phyloP scores from a whole-genome alignment of 2,113 vertebrate species.

The Callocephalon fimbriatum region DNA sequence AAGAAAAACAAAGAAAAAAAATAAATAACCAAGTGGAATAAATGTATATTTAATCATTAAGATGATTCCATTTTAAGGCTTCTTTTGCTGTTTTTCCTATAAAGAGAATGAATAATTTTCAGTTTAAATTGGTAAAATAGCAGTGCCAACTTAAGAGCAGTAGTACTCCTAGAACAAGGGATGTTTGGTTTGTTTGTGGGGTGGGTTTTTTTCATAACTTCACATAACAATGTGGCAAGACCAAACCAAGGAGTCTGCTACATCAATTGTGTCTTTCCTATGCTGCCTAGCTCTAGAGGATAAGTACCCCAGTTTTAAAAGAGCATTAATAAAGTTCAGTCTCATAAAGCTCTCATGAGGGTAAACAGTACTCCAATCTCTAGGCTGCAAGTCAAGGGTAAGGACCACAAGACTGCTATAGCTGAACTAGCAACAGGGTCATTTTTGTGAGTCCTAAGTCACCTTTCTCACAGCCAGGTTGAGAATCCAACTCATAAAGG shows the following conservation, averaged over 20 bases:
- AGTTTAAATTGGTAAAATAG: not conserved
- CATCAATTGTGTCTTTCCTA: not conserved
- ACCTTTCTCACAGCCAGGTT: not conserved
- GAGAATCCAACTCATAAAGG: not conserved
- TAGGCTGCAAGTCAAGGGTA: not conserved
- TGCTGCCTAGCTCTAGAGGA: not conserved
- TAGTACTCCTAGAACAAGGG: not conserved
- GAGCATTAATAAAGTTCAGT: conserved; percentile 1
- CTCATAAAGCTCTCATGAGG: not conserved
- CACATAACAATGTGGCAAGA: not conserved
- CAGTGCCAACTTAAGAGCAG: not conserved
- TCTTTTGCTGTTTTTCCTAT: not conserved
- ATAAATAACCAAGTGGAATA: not conserved
- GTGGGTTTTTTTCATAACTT: not conserved
- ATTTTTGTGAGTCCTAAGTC: not conserved
- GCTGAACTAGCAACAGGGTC: not conserved
- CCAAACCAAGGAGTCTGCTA: not conserved
- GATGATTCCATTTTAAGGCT: not conserved
- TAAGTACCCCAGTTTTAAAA: conserved; percentile 24
- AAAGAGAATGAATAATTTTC: not conserved
- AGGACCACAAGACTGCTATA: not conserved
- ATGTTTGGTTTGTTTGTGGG: not conserved
- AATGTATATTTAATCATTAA: not conserved
- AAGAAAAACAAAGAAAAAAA: not conserved
- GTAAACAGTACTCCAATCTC: not conserved